A percentile compares a stretch with the other conserved stretches of the same genome.
phyloP scores from a whole-genome alignment of 2,888 invertebrate species.

The Hydraecia micacea region DNA sequence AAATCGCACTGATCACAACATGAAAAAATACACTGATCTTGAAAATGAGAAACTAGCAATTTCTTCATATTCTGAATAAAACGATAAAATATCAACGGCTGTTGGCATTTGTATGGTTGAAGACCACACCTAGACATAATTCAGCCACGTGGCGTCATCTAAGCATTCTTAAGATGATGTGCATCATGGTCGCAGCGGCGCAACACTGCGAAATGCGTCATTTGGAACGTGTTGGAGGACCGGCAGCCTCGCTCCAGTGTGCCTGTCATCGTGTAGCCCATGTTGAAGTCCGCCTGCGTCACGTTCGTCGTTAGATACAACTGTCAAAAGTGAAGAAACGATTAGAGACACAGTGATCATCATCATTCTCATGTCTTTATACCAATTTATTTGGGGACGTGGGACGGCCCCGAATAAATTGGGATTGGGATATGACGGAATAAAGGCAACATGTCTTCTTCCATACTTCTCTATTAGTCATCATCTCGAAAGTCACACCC shows the following conservation, averaged over 20 bases:
- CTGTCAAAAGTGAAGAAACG: constrained; percentile 24
- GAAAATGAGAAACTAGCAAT: neutral
- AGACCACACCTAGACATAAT: neutral
- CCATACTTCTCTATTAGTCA: neutral
- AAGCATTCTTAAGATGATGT: constrained; percentile 86
- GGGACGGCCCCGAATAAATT: too few relatives aligned
- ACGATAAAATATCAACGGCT: constrained; percentile 15
- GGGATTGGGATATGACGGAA: neutral
- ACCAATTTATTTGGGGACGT: neutral
- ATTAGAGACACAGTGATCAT: neutral
- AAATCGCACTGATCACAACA: neutral
- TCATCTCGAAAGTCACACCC: neutral
- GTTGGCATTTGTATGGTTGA: constrained; percentile 21
- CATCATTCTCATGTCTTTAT: neutral
- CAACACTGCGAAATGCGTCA: constrained; percentile 96
- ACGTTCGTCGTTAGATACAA: constrained; percentile 95
- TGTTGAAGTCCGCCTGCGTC: constrained; percentile 96
- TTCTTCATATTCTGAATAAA: neutral
- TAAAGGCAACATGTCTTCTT: neutral
- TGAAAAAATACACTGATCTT: neutral
- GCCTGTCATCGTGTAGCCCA: constrained; percentile 97
- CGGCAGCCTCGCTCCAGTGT: constrained; percentile 95
- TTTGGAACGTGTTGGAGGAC: constrained; percentile 94
- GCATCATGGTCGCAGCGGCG: constrained; percentile 94
- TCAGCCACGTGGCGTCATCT: constrained; percentile 47